Evolutionary conservation across 2,113 vertebrate species (phyloP), one percentile per base, ranked within the genome.

Genomic region (Morone saxatilis): DNA sequence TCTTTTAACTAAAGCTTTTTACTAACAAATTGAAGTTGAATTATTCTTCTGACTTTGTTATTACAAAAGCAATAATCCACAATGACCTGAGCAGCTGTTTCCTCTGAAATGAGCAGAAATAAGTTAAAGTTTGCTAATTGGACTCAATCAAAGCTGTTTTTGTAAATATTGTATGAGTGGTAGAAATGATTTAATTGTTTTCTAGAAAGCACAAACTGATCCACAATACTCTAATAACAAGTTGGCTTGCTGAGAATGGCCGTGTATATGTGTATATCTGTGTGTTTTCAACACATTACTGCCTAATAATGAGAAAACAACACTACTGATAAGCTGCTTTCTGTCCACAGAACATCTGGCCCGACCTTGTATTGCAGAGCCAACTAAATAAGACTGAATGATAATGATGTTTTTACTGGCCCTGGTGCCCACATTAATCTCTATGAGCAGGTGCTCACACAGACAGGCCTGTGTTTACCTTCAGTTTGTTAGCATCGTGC

Each of bases 261-360:
- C 3, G n/a, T 70, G 54, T 67, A 4, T 38, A 0, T 31, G 12
- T 67, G 74, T 50, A 2, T 48, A 0, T 68, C 1, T 48, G 12
- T 63, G 31, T 4, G 48, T 62, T 8, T 57, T 7, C 70, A 65
- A 38, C 72, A 48, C 70, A 53, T 62, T 51, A 67, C 66, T 47
- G 56, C 40, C 43, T 79, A 73, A 81, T 91, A 82, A 88, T 83
- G 79, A 86, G 62, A 48, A 43, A 16, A 50, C 53, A 71, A 20
- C 73, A 53, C 14, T 53, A 79, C 86, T 71, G 75, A 87, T 86
- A 85, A 84, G 80, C 78, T 76, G 77, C 72, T 84, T 73, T 82
- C 79, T 68, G 72, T 87, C 80, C 80, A 80, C 88, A 78, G 56
- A 91, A 87, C 92, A 91, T 91, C 86, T 93, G 90, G 86, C 63